phyloP scores from a whole-genome alignment of 2,113 vertebrate genomes.

The Toxostoma redivivum region DNA sequence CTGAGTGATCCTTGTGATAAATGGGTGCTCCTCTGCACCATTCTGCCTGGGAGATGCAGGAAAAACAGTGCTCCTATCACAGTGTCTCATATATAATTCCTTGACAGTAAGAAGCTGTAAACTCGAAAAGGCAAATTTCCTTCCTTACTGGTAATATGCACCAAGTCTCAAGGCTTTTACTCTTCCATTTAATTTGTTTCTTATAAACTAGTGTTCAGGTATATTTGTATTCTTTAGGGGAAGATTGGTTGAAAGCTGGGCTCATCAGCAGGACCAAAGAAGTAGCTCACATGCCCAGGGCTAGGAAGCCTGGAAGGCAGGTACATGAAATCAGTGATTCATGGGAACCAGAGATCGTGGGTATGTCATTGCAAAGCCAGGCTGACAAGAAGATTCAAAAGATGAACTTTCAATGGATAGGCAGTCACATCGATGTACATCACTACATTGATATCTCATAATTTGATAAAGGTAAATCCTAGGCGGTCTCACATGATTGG shows the following conservation, averaged over 20 bases:
- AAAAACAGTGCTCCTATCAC: background rate
- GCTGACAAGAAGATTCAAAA: conserved; percentile 35
- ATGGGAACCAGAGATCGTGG: background rate
- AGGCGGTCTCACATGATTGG: background rate
- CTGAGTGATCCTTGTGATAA: background rate
- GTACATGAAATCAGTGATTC: conserved; percentile 27
- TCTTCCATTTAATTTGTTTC: background rate
- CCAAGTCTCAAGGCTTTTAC: background rate
- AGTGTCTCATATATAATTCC: background rate
- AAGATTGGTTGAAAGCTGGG: background rate
- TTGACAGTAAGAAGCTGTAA: background rate
- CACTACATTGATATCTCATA: background rate
- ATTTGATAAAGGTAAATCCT: conserved; percentile 42
- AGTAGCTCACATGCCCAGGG: background rate
- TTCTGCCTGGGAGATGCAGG: background rate
- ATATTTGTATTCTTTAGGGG: background rate
- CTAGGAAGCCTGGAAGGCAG: conserved; percentile 34
- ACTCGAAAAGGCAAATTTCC: background rate
- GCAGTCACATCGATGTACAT: conserved; percentile 23
- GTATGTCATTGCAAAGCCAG: conserved; percentile 53
- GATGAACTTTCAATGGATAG: conserved; percentile 41
- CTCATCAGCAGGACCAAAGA: background rate
- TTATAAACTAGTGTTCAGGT: background rate
- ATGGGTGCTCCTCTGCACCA: rapidly evolving
- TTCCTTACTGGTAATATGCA: background rate